Percentiles rank a stretch among this genome's conserved stretches.
Conservation (phyloP, 2,797 vertebrate species). For the Spinus olivaceus region DNA sequence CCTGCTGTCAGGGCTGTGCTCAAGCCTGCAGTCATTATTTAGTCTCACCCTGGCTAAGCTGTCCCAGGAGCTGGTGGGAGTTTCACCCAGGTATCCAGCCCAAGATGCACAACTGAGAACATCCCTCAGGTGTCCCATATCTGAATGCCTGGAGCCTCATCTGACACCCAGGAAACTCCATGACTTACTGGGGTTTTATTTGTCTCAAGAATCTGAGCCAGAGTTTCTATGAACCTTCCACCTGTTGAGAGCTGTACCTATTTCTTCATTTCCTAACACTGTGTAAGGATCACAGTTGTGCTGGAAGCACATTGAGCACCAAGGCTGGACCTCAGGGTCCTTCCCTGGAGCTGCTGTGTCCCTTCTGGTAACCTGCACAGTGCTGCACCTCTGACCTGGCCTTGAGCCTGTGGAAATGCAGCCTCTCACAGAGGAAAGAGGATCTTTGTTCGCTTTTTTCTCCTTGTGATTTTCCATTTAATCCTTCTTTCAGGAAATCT, state of each 20-base stretch:
- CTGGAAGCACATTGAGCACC: background rate
- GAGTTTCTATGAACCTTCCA: background rate
- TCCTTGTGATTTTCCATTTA: background rate
- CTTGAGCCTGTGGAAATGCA: background rate
- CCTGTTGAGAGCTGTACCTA: background rate
- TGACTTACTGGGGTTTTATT: background rate
- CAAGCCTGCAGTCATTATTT: background rate
- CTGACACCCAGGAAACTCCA: background rate
- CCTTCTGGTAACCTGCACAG: background rate
- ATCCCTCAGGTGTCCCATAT: background rate
- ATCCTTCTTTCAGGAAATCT: background rate
- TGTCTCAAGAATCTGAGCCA: background rate
- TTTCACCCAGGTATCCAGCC: background rate
- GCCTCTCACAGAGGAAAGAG: background rate
- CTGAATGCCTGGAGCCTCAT: background rate
- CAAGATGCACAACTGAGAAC: background rate
- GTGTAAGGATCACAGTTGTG: background rate
- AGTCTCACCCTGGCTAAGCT: background rate
- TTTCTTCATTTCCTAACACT: background rate
- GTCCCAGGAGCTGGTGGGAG: background rate
- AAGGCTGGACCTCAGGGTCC: background rate
- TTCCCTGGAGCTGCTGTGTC: background rate
- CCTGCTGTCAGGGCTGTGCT: background rate
- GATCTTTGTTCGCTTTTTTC: background rate
- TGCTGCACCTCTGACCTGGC: background rate